Evolutionary conservation across 2,888 invertebrate genomes (phyloP), one percentile per base, ranked within the genome.

Genomic region (Spicauda simplicius): DNA sequence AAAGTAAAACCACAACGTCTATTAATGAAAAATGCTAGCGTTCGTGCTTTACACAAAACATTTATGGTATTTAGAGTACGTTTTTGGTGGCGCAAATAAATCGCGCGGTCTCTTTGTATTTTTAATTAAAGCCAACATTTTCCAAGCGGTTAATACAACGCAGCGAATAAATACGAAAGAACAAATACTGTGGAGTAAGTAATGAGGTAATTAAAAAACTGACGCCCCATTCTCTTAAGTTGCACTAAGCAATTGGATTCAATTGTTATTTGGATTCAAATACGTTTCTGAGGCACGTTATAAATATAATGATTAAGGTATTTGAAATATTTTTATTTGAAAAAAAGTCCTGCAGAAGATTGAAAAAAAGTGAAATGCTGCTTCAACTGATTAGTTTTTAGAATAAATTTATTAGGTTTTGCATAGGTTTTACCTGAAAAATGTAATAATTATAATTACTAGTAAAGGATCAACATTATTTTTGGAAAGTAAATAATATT

Each of bases 31-130:
- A 50, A 50, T 50, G 50, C 10, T 50, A 50, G 16, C 50, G 10
- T 50, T 50, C 18, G 8, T 50, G 50, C 18, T 50, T n/a, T 18
- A 18, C 50, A 50, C 18, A 50, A 50, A 50, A 18, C 50, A 50
- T 50, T 50, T 18, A 50, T 50, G 16, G 50, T 50, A 50, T 50
- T 50, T 18, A 18, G 50, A 50, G 50, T 50, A 50, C 2, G 18
- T 50, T 50, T 50, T 50, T 50, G 50, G 50, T 16, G 50, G 18
- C 50, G n/a, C 11, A 50, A 50, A 50, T 50, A 50, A 50, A 50
- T 50, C 50, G 50, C 18, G 50, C 50, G 50, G 50, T 50, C 50
- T 16, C 50, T 50, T 50, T 50, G 50, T 50, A 50, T 50, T 50
- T 50, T 50, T 50, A 50, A 50, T 50, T 50, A 50, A 18, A 50